Evolutionary conservation across 92 coral and sea anemone genomes (phyloP).

Genomic region (Paramuricea clavata): DNA sequence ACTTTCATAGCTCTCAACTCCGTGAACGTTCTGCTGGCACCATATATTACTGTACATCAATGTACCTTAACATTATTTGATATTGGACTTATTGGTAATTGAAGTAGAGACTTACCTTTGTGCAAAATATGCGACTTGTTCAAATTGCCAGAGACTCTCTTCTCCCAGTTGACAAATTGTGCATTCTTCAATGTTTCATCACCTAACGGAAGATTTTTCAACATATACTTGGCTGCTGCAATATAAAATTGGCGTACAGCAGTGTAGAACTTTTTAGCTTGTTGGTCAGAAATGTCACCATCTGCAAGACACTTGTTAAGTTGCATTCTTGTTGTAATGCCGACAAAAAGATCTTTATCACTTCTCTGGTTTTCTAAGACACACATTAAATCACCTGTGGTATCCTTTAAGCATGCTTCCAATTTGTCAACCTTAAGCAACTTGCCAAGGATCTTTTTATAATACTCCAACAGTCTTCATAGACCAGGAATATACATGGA

Average conservation of each 20-base stretch:
- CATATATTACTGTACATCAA: not conserved
- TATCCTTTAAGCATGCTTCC: constrained; percentile 34
- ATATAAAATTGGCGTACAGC: constrained; percentile 64
- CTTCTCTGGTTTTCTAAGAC: constrained; percentile 29
- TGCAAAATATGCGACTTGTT: constrained; percentile 46
- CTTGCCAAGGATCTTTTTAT: constrained; percentile 38
- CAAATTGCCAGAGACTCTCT: constrained; percentile 36
- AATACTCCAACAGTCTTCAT: constrained; percentile 40
- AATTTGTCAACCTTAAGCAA: constrained; percentile 24
- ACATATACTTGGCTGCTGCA: constrained; percentile 63
- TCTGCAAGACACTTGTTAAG: constrained; percentile 66
- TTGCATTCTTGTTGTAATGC: constrained; percentile 62
- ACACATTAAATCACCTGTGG: constrained; percentile 27
- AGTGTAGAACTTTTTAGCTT: constrained; percentile 50
- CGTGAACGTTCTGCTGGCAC: constrained; percentile 1
- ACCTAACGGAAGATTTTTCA: constrained; percentile 50
- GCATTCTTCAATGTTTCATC: constrained; percentile 58
- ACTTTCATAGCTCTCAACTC: constrained; percentile 24
- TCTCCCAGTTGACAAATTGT: constrained; percentile 53
- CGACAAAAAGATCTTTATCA: constrained; percentile 62
- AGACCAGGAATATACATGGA: constrained; percentile 29
- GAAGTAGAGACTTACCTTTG: constrained; percentile 16
- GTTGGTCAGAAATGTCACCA: constrained; percentile 60
- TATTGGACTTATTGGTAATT: constrained; percentile 15
- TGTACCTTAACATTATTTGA: not conserved